phyloP scores from a whole-genome alignment of 2,888 invertebrate genomes.

The Elmis aenea region DNA sequence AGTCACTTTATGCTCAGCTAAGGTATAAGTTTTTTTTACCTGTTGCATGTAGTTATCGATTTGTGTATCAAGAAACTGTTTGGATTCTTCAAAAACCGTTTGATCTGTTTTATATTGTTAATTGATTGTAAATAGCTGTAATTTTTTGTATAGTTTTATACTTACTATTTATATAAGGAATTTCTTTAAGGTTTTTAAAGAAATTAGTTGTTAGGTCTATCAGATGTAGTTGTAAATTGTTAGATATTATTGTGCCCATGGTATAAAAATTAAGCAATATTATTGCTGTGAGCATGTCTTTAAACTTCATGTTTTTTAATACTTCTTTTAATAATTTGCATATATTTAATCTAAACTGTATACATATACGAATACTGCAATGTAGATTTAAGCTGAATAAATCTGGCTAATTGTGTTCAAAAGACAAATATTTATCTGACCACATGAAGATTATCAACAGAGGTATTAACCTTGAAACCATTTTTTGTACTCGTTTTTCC shows the following conservation, averaged over 20 bases:
- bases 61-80: constrained; percentile 36
- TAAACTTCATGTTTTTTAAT: no score
- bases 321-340: no score
- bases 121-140: not conserved
- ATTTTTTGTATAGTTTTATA: constrained; percentile 5
- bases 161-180: constrained; percentile 23
- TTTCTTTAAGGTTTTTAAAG: constrained; percentile 25
- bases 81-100: constrained; percentile 27
- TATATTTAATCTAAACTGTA: no score
- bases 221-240: constrained; percentile 6
- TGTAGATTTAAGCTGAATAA: no score
- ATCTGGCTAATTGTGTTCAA: no score
- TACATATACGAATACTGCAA: no score
- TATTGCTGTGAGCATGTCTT: no score
- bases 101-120: constrained; percentile 17
- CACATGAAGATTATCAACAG: no score
- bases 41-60: constrained; percentile 34
- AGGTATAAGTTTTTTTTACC: constrained; percentile 25
- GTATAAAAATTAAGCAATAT: no score
- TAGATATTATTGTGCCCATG: constrained; percentile 3
- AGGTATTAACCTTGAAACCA: no score
- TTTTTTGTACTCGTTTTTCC: no score
- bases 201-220: constrained; percentile 24
- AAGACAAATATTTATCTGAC: no score
- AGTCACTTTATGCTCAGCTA: constrained; percentile 23